Conservation (phyloP, 2,888 invertebrate genomes). For the Neoitamus cyanurus region DNA sequence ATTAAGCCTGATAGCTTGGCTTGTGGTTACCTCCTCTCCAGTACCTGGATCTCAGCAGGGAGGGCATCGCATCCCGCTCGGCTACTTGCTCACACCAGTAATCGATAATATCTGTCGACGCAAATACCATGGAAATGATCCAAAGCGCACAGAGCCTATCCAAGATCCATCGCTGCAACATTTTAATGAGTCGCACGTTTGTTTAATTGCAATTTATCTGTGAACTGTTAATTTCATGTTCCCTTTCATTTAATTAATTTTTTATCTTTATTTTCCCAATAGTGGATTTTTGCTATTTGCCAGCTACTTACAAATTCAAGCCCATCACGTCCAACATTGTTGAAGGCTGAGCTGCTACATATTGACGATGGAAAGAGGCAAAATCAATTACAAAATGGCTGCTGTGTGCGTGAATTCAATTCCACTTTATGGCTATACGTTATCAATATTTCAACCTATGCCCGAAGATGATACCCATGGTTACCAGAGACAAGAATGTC, state of each 20-base stretch:
- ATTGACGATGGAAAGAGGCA: neutral
- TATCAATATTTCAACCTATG: conserved; percentile 43
- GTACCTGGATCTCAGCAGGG: neutral
- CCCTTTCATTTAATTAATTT: conserved; percentile 31
- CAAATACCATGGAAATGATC: conserved; percentile 18
- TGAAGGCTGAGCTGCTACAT: neutral
- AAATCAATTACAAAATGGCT: conserved; percentile 44
- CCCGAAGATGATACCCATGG: conserved; percentile 26
- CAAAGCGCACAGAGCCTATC: conserved; percentile 37
- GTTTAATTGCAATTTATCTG: conserved; percentile 53
- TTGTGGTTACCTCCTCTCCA: neutral
- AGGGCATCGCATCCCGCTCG: neutral
- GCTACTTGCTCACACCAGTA: conserved; percentile 21
- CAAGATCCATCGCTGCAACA: conserved; percentile 35
- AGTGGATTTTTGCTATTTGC: neutral
- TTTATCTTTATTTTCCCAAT: neutral
- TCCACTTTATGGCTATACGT: conserved; percentile 45
- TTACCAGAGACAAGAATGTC: conserved; percentile 29
- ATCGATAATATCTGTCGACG: conserved; percentile 41
- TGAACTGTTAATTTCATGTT: conserved; percentile 45
- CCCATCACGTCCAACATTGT: conserved; percentile 2
- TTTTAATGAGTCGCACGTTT: conserved; percentile 49
- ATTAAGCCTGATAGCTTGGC: neutral
- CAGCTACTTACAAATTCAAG: neutral
- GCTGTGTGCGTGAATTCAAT: conserved; percentile 46